Percentiles rank a stretch among this genome's conserved stretches.
These are phyloP conservation scores for Mirounga angustirostris DNA, from an alignment of 2,113 vertebrate genomes.

Conservation along the genomic window DNA sequence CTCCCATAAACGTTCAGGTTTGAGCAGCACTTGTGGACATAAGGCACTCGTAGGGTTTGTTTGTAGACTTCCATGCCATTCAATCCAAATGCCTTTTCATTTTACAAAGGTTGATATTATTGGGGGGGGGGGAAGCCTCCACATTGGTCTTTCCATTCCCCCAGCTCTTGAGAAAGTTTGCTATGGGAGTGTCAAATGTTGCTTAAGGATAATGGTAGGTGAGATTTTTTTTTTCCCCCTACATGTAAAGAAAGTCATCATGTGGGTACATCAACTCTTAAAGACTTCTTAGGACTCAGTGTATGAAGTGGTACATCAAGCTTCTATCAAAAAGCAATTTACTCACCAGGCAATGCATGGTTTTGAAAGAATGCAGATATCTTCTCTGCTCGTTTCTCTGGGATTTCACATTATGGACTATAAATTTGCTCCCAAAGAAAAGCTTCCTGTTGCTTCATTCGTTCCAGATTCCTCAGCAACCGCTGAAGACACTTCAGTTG, in stretches of 20 bases:
- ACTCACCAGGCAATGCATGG: background rate
- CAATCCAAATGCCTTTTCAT: background rate
- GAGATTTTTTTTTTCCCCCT: background rate
- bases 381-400: background rate
- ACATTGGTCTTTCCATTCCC: background rate
- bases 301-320: background rate
- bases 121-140: background rate
- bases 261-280: background rate
- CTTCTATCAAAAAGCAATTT: background rate
- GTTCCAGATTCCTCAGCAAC: no score
- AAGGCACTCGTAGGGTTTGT: background rate
- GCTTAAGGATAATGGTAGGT: background rate
- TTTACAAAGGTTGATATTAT: background rate
- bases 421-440: background rate
- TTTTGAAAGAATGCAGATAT: background rate
- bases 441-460: background rate
- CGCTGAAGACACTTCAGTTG: background rate
- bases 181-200: background rate
- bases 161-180: background rate
- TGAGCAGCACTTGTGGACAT: background rate
- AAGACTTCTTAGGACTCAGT: background rate
- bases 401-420: background rate
- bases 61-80: background rate
- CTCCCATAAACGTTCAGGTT: background rate
- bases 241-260: background rate